A percentile compares a stretch with the other conserved stretches of the same genome.
Conservation (phyloP, 2,888 invertebrate genomes). For the Epirrhoe alternata region DNA sequence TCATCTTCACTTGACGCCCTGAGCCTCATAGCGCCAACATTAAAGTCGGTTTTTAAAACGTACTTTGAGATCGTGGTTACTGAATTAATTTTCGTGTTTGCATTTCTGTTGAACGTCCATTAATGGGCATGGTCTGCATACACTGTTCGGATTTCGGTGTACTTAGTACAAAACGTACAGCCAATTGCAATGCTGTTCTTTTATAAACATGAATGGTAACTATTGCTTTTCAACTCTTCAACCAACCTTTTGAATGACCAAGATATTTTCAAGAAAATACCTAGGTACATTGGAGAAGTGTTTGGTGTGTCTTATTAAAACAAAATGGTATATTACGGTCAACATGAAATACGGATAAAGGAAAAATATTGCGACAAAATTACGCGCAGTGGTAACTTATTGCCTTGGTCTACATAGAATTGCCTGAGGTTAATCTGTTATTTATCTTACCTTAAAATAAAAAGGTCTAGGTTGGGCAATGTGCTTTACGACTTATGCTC, state of each 20-base stretch:
- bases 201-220: too few species aligned
- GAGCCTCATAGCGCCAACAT: too few species aligned
- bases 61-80: too few species aligned
- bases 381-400: constrained; percentile 11
- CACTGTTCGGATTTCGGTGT: neutral
- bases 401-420: constrained; percentile 17
- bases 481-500: constrained; percentile 11
- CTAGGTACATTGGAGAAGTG: too few species aligned
- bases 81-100: too few species aligned
- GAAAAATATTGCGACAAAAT: constrained; percentile 21
- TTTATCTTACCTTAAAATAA: constrained; percentile 27
- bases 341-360: constrained; percentile 3
- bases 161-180: neutral
- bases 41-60: too few species aligned
- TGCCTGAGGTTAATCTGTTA: constrained; percentile 26
- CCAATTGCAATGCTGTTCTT: too few species aligned
- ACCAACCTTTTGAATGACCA: too few species aligned
- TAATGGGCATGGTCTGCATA: neutral
- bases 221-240: too few species aligned
- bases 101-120: too few species aligned
- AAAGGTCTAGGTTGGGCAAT: constrained; percentile 30
- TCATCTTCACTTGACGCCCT: too few species aligned
- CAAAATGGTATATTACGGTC: constrained; percentile 1
- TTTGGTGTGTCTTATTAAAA: neutral
- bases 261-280: too few species aligned